Conservation (phyloP, 1,140 invertebrate species). For the Drosophila subpulchrella region DNA sequence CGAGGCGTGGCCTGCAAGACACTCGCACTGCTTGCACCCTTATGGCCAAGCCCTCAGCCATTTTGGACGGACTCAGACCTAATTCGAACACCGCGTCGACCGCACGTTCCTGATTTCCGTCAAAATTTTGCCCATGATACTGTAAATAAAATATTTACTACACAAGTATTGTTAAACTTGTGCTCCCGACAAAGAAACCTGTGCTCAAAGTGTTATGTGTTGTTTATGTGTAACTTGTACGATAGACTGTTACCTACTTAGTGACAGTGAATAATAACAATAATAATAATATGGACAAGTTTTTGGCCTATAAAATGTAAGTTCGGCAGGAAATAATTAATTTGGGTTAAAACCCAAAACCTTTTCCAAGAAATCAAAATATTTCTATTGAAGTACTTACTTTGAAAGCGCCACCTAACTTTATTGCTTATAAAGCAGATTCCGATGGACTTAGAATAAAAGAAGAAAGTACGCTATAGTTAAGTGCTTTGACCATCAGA, state of each 20-base stretch:
- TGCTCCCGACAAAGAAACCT: neutral
- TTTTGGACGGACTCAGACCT: constrained; percentile 45
- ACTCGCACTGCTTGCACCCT: constrained; percentile 7
- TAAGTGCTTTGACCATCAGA: too few relatives aligned
- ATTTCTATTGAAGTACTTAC: too few relatives aligned
- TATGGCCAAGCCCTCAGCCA: constrained; percentile 15
- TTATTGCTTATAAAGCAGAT: too few relatives aligned
- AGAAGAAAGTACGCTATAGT: too few relatives aligned
- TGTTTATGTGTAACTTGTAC: neutral
- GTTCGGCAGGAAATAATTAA: too few relatives aligned
- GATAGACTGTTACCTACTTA: neutral
- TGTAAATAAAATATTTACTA: neutral
- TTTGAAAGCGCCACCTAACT: too few relatives aligned
- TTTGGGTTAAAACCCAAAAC: too few relatives aligned
- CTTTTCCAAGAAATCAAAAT: too few relatives aligned
- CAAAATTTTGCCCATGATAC: neutral
- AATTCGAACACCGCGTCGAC: constrained; percentile 46
- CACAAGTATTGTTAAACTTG: neutral
- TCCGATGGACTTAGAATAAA: too few relatives aligned
- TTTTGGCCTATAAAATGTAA: too few relatives aligned
- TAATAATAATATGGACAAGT: too few relatives aligned
- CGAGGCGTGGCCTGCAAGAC: constrained; percentile 10
- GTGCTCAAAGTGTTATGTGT: neutral
- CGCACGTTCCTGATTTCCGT: constrained; percentile 36
- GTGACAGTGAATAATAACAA: neutral